Base-by-base conservation (phyloP, 2,797 vertebrate species). In the Falco berigora region DNA sequence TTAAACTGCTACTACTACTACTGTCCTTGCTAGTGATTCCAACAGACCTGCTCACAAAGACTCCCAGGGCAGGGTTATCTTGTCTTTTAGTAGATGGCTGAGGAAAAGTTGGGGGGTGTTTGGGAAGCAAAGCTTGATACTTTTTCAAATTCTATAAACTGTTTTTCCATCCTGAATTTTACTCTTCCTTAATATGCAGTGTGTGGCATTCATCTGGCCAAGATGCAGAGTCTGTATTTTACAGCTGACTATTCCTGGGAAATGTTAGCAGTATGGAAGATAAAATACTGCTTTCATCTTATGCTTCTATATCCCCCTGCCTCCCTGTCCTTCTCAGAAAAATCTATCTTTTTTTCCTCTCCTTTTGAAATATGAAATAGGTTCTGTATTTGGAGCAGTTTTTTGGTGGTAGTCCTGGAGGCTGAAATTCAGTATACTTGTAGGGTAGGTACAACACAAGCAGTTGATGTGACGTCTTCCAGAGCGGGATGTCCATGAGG, bases 151-250 rank as follows among this genome's bases (percentile, higher is more conserved):
- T 42, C 19, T 46, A 24, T 25, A 53, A 8, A 0, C 2, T 4
- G 0, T 28, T 90, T 76, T 56, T 86, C 25, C 17, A 8, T 68
- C 22, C 25, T 72, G 16, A 47, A n/a, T 81, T 89, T 85, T 56
- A 11, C 27, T 68, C 2, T 28, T 53, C 53, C 2, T 40, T 25
- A 10, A 32, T 14, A 6, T 0, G 1, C 20, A 15, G 34, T 15
- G 21, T 24, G 38, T 79, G 42, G 21, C 17, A 16, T 64, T 86
- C 44, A 20, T 47, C 0, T 2, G 40, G 30, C 17, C 75, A 42
- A 10, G 46, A 19, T 40, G 32, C 1, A 1, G 24, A 46, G 20
- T 63, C 12, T 69, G 12, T 44, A 36, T 56, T 69, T 64, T 68
- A 13, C 25, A 68, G 12, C 28, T 92, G 67, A 9, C 44, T 58